Conservation (phyloP, 2,797 vertebrate genomes). For the Nyctalus aviator region DNA sequence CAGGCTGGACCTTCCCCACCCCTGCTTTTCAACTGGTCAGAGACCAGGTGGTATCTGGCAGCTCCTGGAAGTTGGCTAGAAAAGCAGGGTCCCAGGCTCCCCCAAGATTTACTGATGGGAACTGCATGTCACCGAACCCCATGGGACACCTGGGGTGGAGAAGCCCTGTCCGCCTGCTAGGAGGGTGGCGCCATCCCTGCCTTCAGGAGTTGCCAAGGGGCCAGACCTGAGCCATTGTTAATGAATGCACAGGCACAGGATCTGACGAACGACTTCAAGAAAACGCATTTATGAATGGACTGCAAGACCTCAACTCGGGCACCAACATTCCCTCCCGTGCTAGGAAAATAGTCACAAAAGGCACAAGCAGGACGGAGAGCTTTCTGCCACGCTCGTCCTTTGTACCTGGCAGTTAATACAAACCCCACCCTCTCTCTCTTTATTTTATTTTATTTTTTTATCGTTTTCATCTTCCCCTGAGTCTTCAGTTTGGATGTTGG, state of each 20-base stretch:
- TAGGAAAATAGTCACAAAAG: background rate
- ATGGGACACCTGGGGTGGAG: background rate
- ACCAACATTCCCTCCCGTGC: background rate
- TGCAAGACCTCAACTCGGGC: background rate
- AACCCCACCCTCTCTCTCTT: background rate
- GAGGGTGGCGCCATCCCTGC: fast-evolving
- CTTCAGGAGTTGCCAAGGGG: no score
- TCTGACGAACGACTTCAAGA: background rate
- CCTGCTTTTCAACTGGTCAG: background rate
- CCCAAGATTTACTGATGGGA: fast-evolving
- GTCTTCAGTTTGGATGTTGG: conserved; percentile 81
- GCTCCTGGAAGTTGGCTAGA: background rate
- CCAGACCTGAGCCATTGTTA: background rate
- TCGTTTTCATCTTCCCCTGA: conserved; percentile 80
- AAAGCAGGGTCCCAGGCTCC: background rate
- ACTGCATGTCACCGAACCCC: fast-evolving
- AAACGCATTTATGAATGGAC: background rate
- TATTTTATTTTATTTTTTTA: background rate
- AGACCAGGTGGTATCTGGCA: fast-evolving
- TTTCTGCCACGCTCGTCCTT: background rate
- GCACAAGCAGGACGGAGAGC: conserved; percentile 61
- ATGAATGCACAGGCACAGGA: background rate
- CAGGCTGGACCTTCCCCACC: no score
- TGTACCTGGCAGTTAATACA: conserved; percentile 69
- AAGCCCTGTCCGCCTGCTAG: background rate